These are phyloP conservation scores for Serripes groenlandicus DNA, from an alignment of 2,888 invertebrate species.

Conservation along the genomic window DNA sequence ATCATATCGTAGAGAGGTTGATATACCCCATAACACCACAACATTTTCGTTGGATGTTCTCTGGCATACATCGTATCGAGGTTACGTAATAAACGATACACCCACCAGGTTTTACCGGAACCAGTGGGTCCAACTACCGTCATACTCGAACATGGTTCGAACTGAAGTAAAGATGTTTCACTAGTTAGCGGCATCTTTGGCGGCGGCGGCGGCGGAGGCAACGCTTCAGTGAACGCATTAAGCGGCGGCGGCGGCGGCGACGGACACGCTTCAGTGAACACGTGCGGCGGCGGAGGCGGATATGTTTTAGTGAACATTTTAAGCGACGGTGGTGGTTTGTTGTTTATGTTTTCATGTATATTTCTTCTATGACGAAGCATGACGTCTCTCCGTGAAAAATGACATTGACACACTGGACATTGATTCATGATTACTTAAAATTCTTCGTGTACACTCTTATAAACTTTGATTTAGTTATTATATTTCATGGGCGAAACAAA, in stretches of 20 bases:
- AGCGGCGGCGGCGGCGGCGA: no score
- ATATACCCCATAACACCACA: slow-evolving; percentile 52
- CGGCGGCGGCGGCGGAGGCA: slow-evolving; percentile 37
- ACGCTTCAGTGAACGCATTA: slow-evolving; percentile 48
- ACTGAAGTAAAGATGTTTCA: slow-evolving; percentile 43
- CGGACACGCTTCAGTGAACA: no score
- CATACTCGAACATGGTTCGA: slow-evolving; percentile 59
- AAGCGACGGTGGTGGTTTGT: slow-evolving; percentile 59
- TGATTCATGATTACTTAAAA: no score
- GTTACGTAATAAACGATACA: slow-evolving; percentile 41
- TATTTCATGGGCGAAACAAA: no score
- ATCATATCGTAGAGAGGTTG: slow-evolving; percentile 46
- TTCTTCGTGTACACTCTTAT: no score
- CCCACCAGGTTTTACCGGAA: slow-evolving; percentile 58
- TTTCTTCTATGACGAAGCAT: no score
- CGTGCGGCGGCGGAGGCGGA: no score
- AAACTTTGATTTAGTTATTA: no score
- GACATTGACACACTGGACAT: no score
- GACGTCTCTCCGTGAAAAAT: no score
- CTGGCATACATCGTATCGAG: slow-evolving; percentile 35
- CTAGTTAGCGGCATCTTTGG: slow-evolving; percentile 46
- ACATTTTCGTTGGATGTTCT: slow-evolving; percentile 40
- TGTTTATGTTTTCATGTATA: slow-evolving; percentile 40
- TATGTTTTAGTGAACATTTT: no score
- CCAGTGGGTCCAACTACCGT: no score